Evolutionary conservation across 2,113 vertebrate species (phyloP), one percentile per base, ranked within the genome.

Genomic region (Crocuta crocuta): DNA sequence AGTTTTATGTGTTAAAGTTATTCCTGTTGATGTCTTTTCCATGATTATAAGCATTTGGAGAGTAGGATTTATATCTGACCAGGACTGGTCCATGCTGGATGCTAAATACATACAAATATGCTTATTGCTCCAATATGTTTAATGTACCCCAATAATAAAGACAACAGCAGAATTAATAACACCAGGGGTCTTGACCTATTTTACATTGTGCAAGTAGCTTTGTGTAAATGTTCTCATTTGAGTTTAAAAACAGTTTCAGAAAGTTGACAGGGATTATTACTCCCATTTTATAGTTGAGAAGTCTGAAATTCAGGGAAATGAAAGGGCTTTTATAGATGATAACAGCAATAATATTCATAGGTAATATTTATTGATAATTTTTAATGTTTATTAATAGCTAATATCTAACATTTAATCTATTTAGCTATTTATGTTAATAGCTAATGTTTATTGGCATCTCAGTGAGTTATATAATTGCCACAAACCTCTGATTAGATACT

Each of bases 291-390:
- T 0, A 76, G 26, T 81, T 88, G 78, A 86, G 70, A 91, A 98
- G 65, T 88, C 23, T 95, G 76, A 96, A 83, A 81, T 93, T 93
- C 39, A 68, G n/a, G 3, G 13, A 80, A 19, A 24, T 35, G 33
- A 79, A 91, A 79, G 48, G 35, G 84, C 81, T 66, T 88, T 83
- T 68, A 48, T 93, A 45, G 35, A 94, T 90, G 61, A 68, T 61
- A 79, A 55, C 39, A 80, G 10, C 28, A 84, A 68, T 84, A 84
- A 79, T 88, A 88, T 84, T 45, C 73, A 73, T 33, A 93, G 78
- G 28, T 70, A 43, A 82, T 63, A 11, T 31, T 88, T 91, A 71
- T 39, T 86, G 66, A 16, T 90, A 89, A 80, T 33, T 48, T 28
- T 89, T 93, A 90, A 43, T 58, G 12, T 74, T 82, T 66, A 43